Conservation (phyloP, 2,888 invertebrate genomes). For the Folsomia candida region DNA sequence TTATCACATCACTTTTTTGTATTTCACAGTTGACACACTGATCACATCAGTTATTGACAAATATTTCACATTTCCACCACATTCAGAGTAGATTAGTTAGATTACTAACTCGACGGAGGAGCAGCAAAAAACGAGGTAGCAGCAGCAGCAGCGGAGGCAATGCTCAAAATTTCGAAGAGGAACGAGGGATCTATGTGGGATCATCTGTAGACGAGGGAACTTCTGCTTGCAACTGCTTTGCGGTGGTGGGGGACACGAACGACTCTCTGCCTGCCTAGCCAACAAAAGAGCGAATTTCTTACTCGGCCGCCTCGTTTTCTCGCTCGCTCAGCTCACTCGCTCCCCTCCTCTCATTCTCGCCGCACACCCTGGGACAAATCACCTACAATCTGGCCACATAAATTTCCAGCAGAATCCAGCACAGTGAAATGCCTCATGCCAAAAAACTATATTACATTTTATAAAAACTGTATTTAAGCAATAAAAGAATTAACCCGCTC, state of each 20-base stretch:
- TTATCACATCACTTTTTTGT: not conserved
- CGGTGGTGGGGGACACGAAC: not conserved
- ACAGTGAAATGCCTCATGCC: too few relatives aligned
- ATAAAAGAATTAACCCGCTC: too few relatives aligned
- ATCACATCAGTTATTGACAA: not conserved
- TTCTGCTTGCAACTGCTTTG: not conserved
- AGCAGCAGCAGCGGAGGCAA: too few relatives aligned
- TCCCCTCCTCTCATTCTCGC: not conserved
- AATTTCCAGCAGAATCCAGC: too few relatives aligned
- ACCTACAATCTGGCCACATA: too few relatives aligned
- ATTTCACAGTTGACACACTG: not conserved
- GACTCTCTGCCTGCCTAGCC: too few relatives aligned
- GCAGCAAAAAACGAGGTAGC: not conserved
- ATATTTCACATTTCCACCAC: not conserved
- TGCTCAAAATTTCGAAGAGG: not conserved
- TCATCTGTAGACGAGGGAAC: not conserved
- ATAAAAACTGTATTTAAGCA: too few relatives aligned
- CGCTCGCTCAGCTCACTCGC: not conserved
- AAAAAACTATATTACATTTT: too few relatives aligned
- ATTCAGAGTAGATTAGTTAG: not conserved
- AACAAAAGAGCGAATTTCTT: not conserved
- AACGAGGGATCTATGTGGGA: not conserved
- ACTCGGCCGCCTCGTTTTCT: not conserved
- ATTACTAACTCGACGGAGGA: not conserved
- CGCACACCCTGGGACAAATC: too few relatives aligned